Conservation (phyloP, 2,888 invertebrate genomes). For the Platypus cylindrus region DNA sequence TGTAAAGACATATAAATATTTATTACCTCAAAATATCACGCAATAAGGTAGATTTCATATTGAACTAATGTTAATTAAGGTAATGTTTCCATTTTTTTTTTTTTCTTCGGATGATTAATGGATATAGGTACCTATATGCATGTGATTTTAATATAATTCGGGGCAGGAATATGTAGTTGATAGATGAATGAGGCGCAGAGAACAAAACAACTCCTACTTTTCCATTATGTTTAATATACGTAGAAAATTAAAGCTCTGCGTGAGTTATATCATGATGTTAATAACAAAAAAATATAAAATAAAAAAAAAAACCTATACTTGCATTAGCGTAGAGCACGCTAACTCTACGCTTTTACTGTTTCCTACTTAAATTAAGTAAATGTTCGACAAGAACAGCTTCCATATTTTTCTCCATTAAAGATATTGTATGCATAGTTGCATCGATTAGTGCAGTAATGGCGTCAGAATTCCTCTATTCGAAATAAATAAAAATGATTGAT, state of each 20-base stretch:
- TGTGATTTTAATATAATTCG: conserved; percentile 14
- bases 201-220: conserved; percentile 27
- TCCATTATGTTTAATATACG: conserved; percentile 26
- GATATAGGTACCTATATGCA: conserved; percentile 16
- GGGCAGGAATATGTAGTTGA: conserved; percentile 18
- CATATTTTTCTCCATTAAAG: too few species aligned
- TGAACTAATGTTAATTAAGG: conserved; percentile 15
- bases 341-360: too few species aligned
- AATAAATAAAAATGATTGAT: too few species aligned
- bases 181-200: conserved; percentile 19
- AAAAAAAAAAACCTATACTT: conserved; percentile 13
- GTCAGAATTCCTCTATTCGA: too few species aligned
- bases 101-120: conserved; percentile 13
- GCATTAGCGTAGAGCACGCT: conserved; percentile 13
- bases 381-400: too few species aligned
- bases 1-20: conserved; percentile 12
- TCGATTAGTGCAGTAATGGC: too few species aligned
- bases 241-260: conserved; percentile 28
- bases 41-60: conserved; percentile 12
- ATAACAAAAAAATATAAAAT: conserved; percentile 15
- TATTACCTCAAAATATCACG: conserved; percentile 12
- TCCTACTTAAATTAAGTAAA: too few species aligned
- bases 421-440: too few species aligned
- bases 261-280: conserved; percentile 22
- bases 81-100: conserved; percentile 14